phyloP scores from a whole-genome alignment of 1,140 invertebrate genomes.

The Eulimnadia texana region DNA sequence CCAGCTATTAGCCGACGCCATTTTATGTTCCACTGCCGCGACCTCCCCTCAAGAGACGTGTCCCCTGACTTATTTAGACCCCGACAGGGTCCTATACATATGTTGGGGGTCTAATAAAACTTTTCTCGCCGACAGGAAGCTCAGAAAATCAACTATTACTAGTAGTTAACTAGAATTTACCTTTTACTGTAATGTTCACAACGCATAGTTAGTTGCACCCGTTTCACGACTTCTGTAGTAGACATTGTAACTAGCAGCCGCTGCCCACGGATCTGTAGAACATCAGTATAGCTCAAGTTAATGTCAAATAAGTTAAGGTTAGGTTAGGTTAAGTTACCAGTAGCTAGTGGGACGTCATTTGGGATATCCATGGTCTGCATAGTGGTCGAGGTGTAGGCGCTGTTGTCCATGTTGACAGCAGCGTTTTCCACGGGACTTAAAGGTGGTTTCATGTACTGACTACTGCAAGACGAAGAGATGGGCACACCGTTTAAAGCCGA shows the following conservation, averaged over 20 bases:
- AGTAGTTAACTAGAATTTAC: not conserved
- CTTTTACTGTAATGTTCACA: not conserved
- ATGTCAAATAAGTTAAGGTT: not conserved
- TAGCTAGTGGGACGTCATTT: conserved; percentile 9
- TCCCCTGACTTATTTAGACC: too few species aligned
- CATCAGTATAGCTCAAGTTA: not conserved
- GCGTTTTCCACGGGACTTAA: conserved; percentile 3
- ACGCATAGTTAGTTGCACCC: conserved; percentile 12
- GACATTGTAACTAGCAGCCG: conserved; percentile 11
- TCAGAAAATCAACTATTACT: too few species aligned
- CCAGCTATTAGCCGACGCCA: too few species aligned
- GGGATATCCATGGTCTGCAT: conserved; percentile 10
- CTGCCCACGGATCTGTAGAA: conserved; percentile 15
- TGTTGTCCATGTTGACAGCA: too few species aligned
- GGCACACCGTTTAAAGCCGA: not conserved
- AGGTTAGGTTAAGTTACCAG: not conserved
- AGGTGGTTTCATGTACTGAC: conserved; percentile 6
- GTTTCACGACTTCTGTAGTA: conserved; percentile 13
- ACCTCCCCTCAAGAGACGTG: too few species aligned
- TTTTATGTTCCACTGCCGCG: too few species aligned
- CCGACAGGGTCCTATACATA: too few species aligned
- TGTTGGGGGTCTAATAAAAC: not conserved
- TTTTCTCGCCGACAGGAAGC: not conserved
- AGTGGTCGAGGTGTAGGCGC: not conserved
- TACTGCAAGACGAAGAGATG: conserved; percentile 7